phyloP scores from a whole-genome alignment of 2,797 vertebrate species.

The Jordanella pulchra region DNA sequence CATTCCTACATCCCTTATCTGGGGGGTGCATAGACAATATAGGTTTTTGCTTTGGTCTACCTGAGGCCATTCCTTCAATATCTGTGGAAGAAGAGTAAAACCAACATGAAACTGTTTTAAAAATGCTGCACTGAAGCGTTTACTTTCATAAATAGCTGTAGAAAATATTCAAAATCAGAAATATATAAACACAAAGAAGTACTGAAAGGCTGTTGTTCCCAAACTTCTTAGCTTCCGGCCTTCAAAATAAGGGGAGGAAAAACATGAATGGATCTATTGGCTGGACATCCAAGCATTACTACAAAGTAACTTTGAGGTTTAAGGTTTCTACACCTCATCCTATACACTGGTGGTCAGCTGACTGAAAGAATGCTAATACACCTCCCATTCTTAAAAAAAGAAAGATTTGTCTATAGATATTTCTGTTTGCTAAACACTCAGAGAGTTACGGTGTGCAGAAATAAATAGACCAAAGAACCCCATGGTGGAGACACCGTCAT shows the following conservation, averaged over 20 bases:
- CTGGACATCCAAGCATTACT: too few relatives aligned
- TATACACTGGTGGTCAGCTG: not conserved
- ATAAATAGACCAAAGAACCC: not conserved
- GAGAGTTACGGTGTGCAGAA: not conserved
- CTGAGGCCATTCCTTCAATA: constrained; percentile 25
- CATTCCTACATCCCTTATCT: constrained; percentile 56
- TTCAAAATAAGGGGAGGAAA: not conserved
- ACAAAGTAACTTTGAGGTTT: not conserved
- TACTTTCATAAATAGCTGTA: not conserved
- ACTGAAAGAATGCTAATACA: not conserved
- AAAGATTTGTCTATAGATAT: not conserved
- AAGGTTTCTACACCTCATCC: not conserved
- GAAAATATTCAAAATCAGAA: not conserved
- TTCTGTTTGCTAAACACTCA: not conserved
- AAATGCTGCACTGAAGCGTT: not conserved
- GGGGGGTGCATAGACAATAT: constrained; percentile 59
- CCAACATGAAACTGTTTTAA: not conserved
- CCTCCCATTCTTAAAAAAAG: not conserved
- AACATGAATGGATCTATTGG: not conserved
- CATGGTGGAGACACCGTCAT: not conserved
- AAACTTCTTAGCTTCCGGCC: not conserved
- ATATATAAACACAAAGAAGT: not conserved
- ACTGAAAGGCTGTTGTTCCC: not conserved
- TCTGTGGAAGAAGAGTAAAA: constrained; percentile 4
- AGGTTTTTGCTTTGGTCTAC: constrained; percentile 14